phyloP scores from a whole-genome alignment of 2,797 vertebrate species.

The Enoplosus armatus region DNA sequence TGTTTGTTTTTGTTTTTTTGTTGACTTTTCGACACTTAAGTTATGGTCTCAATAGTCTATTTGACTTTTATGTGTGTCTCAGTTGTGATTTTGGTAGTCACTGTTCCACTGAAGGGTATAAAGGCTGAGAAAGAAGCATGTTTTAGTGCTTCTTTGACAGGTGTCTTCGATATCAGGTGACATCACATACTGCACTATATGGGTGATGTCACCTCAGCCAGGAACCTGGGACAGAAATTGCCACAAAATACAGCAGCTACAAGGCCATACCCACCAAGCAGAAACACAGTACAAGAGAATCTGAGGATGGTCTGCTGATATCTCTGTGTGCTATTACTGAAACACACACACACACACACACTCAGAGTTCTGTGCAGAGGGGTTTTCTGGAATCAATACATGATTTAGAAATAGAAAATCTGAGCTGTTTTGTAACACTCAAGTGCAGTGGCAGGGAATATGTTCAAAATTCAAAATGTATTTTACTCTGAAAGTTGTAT shows the following conservation, averaged over 20 bases:
- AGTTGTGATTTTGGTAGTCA: background rate
- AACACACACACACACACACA: slow-evolving; percentile 7
- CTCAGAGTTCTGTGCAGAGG: background rate
- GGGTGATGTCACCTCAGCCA: background rate
- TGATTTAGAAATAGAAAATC: slow-evolving; percentile 26
- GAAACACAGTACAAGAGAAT: background rate
- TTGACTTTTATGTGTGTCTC: too few species aligned
- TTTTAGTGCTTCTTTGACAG: background rate
- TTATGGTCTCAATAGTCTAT: background rate
- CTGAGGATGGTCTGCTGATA: slow-evolving; percentile 23
- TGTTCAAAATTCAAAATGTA: background rate
- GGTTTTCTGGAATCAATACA: slow-evolving; percentile 27
- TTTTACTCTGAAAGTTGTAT: slow-evolving; percentile 51
- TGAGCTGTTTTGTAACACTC: background rate
- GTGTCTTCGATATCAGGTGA: background rate
- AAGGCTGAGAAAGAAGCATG: background rate
- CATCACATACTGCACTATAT: background rate
- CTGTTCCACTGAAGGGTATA: background rate
- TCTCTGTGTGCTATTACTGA: slow-evolving; percentile 11
- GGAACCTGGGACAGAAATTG: background rate
- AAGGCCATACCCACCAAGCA: background rate
- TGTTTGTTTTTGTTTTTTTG: too few species aligned
- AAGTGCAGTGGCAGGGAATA: background rate
- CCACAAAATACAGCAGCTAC: background rate
- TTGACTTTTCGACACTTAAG: background rate